A percentile compares a stretch with the other conserved stretches of the same genome.
These are phyloP conservation scores for Tretioscincus oriximinensis DNA, from an alignment of 2,113 vertebrate genomes.

Conservation along the genomic window DNA sequence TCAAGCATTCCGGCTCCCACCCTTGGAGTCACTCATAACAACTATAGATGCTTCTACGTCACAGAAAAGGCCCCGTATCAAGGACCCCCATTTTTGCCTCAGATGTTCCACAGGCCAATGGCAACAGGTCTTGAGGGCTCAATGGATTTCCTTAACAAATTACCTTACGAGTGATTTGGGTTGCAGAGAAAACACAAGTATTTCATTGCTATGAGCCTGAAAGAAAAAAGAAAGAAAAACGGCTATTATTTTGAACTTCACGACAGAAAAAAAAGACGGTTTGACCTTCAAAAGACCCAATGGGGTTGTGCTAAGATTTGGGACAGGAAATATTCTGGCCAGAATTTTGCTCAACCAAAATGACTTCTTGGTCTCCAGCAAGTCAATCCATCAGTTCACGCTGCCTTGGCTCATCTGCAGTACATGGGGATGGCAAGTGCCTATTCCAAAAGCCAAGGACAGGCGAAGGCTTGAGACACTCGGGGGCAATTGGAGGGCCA, in stretches of 20 bases:
- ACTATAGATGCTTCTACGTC: not conserved
- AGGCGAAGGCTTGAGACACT: too few species aligned
- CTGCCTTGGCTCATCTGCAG: too few species aligned
- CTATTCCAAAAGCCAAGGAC: too few species aligned
- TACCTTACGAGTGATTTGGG: constrained; percentile 91
- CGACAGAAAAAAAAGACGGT: not conserved
- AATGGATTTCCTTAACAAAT: not conserved
- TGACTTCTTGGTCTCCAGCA: not conserved
- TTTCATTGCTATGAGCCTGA: constrained; percentile 93
- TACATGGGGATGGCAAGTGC: too few species aligned
- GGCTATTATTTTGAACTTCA: not conserved
- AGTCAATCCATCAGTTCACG: not conserved
- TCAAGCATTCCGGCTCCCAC: too few species aligned
- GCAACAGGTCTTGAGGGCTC: not conserved
- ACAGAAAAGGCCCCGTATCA: not conserved
- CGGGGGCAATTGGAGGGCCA: too few species aligned
- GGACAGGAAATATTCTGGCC: too few species aligned
- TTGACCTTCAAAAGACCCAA: too few species aligned
- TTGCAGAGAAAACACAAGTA: constrained; percentile 90
- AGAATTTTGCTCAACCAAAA: not conserved
- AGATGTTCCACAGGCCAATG: not conserved
- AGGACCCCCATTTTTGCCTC: not conserved
- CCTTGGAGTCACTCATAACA: too few species aligned
- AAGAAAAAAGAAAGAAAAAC: not conserved
- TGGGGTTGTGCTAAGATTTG: not conserved